Percentiles rank a stretch among this genome's conserved stretches.
These are phyloP conservation scores for Psilopogon haemacephalus DNA, from an alignment of 2,113 vertebrate species.

Conservation along the genomic window DNA sequence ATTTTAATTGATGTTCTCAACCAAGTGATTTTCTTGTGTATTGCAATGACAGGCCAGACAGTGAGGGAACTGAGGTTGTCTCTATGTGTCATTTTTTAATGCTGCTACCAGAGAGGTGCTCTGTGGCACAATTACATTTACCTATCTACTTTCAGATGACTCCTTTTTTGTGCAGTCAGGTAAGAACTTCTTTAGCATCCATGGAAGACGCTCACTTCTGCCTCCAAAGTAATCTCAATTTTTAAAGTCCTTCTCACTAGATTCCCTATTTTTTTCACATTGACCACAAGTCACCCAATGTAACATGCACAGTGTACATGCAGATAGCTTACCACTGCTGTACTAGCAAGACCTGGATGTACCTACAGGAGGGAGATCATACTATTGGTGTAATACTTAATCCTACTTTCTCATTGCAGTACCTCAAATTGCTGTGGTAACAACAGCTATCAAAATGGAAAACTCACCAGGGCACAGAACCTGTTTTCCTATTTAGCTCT, in stretches of 20 bases:
- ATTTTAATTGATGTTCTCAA: not conserved
- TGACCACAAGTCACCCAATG: not conserved
- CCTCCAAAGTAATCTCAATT: not conserved
- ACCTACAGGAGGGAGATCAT: not conserved
- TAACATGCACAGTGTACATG: fast-evolving
- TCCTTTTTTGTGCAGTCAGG: not conserved
- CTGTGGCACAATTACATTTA: not conserved
- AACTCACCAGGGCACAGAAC: not conserved
- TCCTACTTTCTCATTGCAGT: fast-evolving
- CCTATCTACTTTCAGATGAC: not conserved
- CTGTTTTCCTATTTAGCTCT: not conserved
- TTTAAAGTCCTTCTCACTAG: not conserved
- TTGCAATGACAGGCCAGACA: not conserved
- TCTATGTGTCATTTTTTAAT: not conserved
- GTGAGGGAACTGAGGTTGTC: not conserved
- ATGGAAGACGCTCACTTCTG: not conserved
- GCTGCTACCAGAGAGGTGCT: not conserved
- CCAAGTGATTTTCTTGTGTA: not conserved
- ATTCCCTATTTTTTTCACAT: fast-evolving
- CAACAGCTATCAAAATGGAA: not conserved
- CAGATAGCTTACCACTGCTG: not conserved
- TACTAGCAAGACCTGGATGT: not conserved
- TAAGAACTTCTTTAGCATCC: not conserved
- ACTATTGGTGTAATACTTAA: not conserved
- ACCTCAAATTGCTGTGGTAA: not conserved